These are phyloP conservation scores for Tragelaphus imberbis DNA, from an alignment of 2,113 vertebrate species.

Conservation along the genomic window DNA sequence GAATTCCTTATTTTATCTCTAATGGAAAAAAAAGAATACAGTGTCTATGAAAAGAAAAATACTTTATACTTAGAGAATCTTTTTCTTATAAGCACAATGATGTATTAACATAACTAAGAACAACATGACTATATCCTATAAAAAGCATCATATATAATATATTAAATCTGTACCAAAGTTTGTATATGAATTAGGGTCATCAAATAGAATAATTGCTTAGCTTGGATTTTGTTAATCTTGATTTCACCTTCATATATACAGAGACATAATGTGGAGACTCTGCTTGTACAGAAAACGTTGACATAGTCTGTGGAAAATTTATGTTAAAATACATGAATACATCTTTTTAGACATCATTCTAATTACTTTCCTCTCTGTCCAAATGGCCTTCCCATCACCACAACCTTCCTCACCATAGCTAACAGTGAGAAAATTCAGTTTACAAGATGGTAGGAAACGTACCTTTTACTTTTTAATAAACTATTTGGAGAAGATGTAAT, in stretches of 20 bases:
- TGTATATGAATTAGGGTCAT: neutral
- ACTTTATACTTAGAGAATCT: neutral
- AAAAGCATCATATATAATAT: neutral
- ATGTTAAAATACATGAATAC: neutral
- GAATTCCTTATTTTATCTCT: neutral
- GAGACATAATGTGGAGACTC: neutral
- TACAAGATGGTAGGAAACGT: neutral
- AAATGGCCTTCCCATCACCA: neutral
- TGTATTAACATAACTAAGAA: neutral
- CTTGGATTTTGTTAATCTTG: neutral
- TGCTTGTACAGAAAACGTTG: neutral
- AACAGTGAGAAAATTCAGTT: neutral
- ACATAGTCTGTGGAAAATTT: neutral
- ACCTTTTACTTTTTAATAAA: neutral
- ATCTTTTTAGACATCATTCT: neutral
- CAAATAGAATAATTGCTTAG: neutral
- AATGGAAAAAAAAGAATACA: neutral
- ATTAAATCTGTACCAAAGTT: neutral
- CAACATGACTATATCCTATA: neutral
- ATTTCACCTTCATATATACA: neutral
- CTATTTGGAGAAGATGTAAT: neutral
- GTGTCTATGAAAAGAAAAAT: neutral
- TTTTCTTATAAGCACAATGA: conserved; percentile 1
- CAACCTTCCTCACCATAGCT: neutral
- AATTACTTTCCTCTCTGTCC: neutral